Percentiles rank a stretch among this genome's conserved stretches.
These are phyloP conservation scores for Parnassius mnemosyne DNA, from an alignment of 2,888 invertebrate genomes.

Conservation along the genomic window DNA sequence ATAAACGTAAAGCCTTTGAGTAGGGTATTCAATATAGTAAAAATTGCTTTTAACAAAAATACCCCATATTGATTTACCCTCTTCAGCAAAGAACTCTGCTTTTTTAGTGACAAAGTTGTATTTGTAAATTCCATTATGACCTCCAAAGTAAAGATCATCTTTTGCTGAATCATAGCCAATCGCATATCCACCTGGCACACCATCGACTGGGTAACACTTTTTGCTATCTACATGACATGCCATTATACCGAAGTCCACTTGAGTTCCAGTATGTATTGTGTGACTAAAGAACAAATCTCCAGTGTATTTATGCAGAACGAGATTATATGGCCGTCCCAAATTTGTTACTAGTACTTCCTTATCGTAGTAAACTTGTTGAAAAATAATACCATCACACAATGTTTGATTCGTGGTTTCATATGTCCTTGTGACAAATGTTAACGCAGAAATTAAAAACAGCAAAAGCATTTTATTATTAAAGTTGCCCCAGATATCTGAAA, in stretches of 20 bases:
- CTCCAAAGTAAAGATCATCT: constrained; percentile 68
- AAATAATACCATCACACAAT: constrained; percentile 57
- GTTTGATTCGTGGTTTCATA: constrained; percentile 30
- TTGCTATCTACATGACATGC: constrained; percentile 50
- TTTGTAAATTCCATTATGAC: constrained; percentile 69
- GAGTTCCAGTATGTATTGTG: constrained; percentile 48
- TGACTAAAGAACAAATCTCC: constrained; percentile 64
- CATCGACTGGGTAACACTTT: constrained; percentile 44
- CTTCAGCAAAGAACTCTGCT: constrained; percentile 63
- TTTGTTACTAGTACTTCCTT: constrained; percentile 46
- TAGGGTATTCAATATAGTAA: constrained; percentile 67
- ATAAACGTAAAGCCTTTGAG: constrained; percentile 56
- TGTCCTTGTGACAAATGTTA: not conserved
- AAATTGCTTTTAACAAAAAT: constrained; percentile 59
- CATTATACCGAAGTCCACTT: constrained; percentile 57
- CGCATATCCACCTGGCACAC: constrained; percentile 62
- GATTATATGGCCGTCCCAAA: constrained; percentile 56
- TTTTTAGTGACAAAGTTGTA: constrained; percentile 58
- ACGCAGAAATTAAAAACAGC: constrained; percentile 6
- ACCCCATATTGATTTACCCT: constrained; percentile 64
- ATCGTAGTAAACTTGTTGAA: constrained; percentile 58
- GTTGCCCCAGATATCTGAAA: not conserved
- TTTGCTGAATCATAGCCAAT: constrained; percentile 62
- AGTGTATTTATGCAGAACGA: constrained; percentile 61
- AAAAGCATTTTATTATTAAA: constrained; percentile 10